phyloP scores from a whole-genome alignment of 2,797 vertebrate species.

The Ataeniobius toweri region DNA sequence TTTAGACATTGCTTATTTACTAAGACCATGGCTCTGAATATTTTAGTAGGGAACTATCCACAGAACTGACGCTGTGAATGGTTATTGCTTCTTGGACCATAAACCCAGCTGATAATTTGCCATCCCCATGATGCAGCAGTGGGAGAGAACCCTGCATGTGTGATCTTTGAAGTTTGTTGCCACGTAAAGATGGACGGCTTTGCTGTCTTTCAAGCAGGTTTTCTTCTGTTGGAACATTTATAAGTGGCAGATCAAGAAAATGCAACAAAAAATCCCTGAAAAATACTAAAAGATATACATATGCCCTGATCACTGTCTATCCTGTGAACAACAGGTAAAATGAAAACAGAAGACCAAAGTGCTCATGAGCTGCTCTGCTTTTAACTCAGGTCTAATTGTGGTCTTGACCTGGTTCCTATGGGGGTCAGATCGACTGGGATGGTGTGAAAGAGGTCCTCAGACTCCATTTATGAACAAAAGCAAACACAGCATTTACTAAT shows the following conservation, averaged over 20 bases:
- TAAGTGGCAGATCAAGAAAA: constrained; percentile 30
- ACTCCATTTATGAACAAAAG: constrained; percentile 24
- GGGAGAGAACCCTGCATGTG: constrained; percentile 16
- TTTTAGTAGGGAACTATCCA: constrained; percentile 12
- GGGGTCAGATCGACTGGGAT: constrained; percentile 43
- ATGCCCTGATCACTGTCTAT: constrained; percentile 41
- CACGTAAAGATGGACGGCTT: constrained; percentile 24
- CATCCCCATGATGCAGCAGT: constrained; percentile 19
- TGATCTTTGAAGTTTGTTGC: constrained; percentile 42
- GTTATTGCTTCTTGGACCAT: constrained; percentile 34
- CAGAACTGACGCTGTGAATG: constrained; percentile 42
- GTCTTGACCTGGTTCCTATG: constrained; percentile 60
- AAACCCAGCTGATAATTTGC: constrained; percentile 24
- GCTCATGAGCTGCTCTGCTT: constrained; percentile 64
- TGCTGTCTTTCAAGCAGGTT: constrained; percentile 23
- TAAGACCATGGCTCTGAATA: constrained; percentile 18
- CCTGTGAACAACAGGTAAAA: constrained; percentile 50
- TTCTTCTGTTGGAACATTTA: constrained; percentile 31
- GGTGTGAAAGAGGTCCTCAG: constrained; percentile 34
- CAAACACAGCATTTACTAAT: neutral
- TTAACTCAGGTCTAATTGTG: constrained; percentile 65
- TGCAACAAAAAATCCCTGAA: constrained; percentile 22
- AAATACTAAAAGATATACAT: constrained; percentile 34
- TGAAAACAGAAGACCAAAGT: constrained; percentile 59
- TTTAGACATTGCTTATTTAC: constrained; percentile 36